Percentiles rank a stretch among this genome's conserved stretches.
phyloP scores from a whole-genome alignment of 2,113 vertebrate species.

The Spea multiplicata region DNA sequence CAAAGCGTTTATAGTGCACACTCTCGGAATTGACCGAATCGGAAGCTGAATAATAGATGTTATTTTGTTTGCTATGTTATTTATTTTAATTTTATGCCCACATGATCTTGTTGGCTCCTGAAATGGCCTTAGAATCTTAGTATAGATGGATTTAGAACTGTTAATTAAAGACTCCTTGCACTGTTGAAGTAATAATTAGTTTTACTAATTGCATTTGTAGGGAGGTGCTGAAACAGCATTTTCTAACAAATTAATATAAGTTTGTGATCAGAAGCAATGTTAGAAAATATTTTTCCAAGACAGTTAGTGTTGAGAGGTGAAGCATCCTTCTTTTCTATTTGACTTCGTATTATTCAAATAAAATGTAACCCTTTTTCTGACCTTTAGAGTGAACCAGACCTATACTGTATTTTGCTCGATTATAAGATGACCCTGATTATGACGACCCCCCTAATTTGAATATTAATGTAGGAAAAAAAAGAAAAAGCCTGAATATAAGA shows the following conservation, averaged over 20 bases:
- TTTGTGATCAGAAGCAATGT: neutral
- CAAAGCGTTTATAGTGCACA: no score
- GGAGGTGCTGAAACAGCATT: constrained; percentile 36
- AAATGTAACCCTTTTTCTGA: neutral
- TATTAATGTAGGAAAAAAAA: no score
- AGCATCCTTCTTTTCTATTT: neutral
- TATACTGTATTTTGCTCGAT: no score
- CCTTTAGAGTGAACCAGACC: no score
- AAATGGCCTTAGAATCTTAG: neutral
- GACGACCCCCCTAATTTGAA: no score
- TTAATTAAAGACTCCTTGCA: constrained; percentile 33
- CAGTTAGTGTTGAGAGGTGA: neutral
- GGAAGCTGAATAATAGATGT: no score
- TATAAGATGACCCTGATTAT: no score
- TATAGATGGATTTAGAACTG: constrained; percentile 16
- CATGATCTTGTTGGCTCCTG: neutral
- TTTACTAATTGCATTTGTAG: constrained; percentile 20
- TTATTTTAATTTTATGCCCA: no score
- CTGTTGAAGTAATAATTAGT: constrained; percentile 42
- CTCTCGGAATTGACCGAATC: no score
- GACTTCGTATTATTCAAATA: neutral
- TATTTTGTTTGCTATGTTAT: no score
- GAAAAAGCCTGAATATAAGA: no score
- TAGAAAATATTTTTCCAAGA: constrained; percentile 10
- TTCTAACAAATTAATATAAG: constrained; percentile 33